Evolutionary conservation across 2,888 invertebrate genomes (phyloP).

Genomic region (Epiblema foenella): DNA sequence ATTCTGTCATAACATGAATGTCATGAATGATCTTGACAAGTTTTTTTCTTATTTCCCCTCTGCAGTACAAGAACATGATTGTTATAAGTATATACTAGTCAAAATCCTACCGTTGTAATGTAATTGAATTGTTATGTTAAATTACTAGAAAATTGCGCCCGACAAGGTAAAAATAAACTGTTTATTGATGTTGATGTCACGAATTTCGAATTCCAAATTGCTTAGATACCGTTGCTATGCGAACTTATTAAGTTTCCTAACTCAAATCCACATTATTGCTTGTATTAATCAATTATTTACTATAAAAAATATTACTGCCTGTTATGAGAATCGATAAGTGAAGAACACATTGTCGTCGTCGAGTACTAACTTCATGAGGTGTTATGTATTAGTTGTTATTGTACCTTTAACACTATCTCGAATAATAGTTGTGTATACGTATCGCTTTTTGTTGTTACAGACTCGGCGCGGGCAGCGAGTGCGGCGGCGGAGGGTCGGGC

Average conservation of each 20-base stretch:
- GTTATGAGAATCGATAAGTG: neutral
- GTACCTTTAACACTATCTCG: neutral
- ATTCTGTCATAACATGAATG: neutral
- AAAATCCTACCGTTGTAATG: neutral
- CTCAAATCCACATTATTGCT: neutral
- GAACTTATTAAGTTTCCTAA: neutral
- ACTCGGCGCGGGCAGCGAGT: constrained; percentile 86
- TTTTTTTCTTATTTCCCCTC: neutral
- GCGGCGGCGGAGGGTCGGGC: constrained; percentile 81
- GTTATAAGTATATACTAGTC: neutral
- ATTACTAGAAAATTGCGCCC: neutral
- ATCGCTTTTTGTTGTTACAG: constrained; percentile 79
- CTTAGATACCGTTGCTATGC: constrained; percentile 12
- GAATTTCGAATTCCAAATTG: neutral
- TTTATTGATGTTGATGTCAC: neutral
- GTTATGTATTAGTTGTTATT: neutral
- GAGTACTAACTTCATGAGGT: neutral
- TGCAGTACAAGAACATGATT: neutral
- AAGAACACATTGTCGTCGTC: neutral
- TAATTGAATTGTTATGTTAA: neutral
- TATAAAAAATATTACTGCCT: neutral
- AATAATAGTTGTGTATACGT: constrained; percentile 14
- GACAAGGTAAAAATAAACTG: neutral
- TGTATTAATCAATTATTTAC: neutral
- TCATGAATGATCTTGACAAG: neutral